Conservation (phyloP, 2,888 invertebrate genomes). For the Hypolimnas misippus region DNA sequence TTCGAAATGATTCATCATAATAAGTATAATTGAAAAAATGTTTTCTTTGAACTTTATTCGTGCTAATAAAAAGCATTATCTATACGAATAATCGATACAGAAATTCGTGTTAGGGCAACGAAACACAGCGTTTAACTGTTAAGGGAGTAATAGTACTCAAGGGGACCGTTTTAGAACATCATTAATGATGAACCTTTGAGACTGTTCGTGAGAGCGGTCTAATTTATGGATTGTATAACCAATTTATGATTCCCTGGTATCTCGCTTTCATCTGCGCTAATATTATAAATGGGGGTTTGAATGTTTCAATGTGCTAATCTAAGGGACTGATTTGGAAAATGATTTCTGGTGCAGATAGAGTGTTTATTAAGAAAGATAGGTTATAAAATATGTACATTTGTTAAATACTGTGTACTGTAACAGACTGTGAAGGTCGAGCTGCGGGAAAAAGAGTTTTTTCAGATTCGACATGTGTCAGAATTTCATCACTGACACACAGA, state of each 20-base stretch:
- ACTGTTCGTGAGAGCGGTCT: constrained; percentile 12
- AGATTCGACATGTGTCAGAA: too few species aligned
- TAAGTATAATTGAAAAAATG: not conserved
- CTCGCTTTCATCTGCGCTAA: not conserved
- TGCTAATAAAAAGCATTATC: not conserved
- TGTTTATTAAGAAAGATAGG: too few species aligned
- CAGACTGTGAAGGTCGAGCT: too few species aligned
- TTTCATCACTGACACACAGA: too few species aligned
- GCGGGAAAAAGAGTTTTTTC: too few species aligned
- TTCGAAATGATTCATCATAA: too few species aligned
- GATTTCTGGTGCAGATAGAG: too few species aligned
- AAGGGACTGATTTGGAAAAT: too few species aligned
- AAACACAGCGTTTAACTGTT: constrained; percentile 24
- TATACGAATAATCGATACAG: not conserved
- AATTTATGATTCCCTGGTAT: not conserved
- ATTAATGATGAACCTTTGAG: constrained; percentile 25
- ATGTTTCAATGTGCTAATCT: too few species aligned
- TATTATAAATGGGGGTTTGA: too few species aligned
- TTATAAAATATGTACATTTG: too few species aligned
- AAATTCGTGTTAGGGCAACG: not conserved
- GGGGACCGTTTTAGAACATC: constrained; percentile 18
- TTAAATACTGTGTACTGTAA: too few species aligned
- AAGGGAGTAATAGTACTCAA: constrained; percentile 18
- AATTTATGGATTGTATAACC: constrained; percentile 23
- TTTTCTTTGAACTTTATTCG: not conserved